Evolutionary conservation across 2,113 vertebrate genomes (phyloP).

Genomic region (Bubalus kerabau): DNA sequence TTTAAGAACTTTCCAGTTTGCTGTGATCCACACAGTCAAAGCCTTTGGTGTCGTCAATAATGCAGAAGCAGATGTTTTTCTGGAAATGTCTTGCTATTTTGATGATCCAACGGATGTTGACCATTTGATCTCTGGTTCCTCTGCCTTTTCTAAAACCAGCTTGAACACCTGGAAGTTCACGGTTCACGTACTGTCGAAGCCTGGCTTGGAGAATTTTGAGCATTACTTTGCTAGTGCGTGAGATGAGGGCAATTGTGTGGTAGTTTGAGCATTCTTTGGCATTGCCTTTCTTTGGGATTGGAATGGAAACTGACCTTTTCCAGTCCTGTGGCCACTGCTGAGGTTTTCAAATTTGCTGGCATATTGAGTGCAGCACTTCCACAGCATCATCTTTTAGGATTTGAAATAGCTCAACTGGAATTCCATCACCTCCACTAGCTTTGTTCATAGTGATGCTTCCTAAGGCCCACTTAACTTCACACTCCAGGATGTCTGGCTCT

Average conservation of each 20-base stretch:
- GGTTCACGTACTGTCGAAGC: fast-evolving
- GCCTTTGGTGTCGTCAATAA: not conserved
- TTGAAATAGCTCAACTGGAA: not conserved
- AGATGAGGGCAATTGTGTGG: fast-evolving
- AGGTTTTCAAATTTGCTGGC: not conserved
- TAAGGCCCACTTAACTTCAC: not conserved
- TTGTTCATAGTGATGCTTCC: not conserved
- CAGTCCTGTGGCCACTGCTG: not conserved
- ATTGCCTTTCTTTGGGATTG: not conserved
- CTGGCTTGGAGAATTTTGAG: not conserved
- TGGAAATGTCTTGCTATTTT: not conserved
- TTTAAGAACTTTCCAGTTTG: not conserved
- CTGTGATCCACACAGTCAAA: not conserved
- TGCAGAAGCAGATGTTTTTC: not conserved
- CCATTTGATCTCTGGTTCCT: not conserved
- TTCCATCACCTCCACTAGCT: not conserved
- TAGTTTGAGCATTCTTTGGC: not conserved
- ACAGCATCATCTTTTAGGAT: not conserved
- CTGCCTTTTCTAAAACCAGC: not conserved
- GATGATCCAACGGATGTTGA: not conserved
- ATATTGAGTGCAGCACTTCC: not conserved
- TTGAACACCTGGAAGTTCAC: not conserved
- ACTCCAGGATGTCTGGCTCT: not conserved
- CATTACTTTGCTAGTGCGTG: not conserved
- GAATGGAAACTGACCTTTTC: not conserved